phyloP scores from a whole-genome alignment of 2,797 vertebrate genomes.

The Phaenicophaeus curvirostris region DNA sequence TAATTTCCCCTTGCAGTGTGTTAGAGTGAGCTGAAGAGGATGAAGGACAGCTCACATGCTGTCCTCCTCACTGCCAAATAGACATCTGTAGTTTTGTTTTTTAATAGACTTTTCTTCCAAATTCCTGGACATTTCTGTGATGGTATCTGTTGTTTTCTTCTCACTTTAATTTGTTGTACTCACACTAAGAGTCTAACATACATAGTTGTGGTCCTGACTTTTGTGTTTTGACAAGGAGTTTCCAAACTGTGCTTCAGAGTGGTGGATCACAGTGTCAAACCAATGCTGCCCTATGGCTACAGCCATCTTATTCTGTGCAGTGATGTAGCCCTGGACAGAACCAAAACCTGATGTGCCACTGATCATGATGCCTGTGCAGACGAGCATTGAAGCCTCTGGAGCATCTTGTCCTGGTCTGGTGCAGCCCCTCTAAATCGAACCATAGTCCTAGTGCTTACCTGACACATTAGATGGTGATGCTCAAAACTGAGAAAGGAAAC shows the following conservation, averaged over 20 bases:
- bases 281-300: neutral
- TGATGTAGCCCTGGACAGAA: neutral
- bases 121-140: neutral
- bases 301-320: neutral
- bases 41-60: neutral
- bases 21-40: neutral
- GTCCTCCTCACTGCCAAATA: neutral
- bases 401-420: neutral
- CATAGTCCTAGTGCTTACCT: neutral
- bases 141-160: neutral
- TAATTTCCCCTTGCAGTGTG: neutral
- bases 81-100: neutral
- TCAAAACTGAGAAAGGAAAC: neutral
- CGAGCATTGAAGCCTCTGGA: neutral
- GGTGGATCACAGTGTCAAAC: neutral
- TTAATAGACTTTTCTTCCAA: neutral
- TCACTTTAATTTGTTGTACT: neutral
- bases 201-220: neutral
- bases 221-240: neutral
- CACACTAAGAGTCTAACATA: neutral
- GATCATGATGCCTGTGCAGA: neutral
- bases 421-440: neutral
- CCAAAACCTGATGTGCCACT: neutral
- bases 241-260: neutral
- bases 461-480: neutral